Evolutionary conservation across 2,113 vertebrate genomes (phyloP).

Genomic region (Myxocyprinus asiaticus): DNA sequence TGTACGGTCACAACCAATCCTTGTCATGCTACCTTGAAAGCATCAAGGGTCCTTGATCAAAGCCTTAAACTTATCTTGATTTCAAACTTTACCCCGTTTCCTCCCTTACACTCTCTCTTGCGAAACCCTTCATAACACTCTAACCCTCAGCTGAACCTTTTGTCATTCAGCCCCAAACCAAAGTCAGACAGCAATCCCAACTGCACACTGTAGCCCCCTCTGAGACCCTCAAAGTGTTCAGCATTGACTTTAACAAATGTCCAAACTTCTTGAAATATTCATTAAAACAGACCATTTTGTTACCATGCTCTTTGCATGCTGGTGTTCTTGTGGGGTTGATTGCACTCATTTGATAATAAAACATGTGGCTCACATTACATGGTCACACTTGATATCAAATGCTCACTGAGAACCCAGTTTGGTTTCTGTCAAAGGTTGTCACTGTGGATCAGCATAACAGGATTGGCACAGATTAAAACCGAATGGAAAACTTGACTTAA

Average conservation of each 20-base stretch:
- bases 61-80: slow-evolving; percentile 71
- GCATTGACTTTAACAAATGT: slow-evolving; percentile 54
- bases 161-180: slow-evolving; percentile 24
- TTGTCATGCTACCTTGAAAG: slow-evolving; percentile 71
- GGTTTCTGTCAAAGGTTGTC: slow-evolving; percentile 70
- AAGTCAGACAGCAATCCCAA: slow-evolving; percentile 29
- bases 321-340: slow-evolving; percentile 59
- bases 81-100: slow-evolving; percentile 59
- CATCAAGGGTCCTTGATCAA: slow-evolving; percentile 75
- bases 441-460: slow-evolving; percentile 70
- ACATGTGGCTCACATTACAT: slow-evolving; percentile 75
- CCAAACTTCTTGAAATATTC: slow-evolving; percentile 74
- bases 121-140: slow-evolving; percentile 29
- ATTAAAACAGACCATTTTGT: slow-evolving; percentile 68
- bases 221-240: slow-evolving; percentile 29
- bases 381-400: slow-evolving; percentile 74
- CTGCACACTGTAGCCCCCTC: slow-evolving; percentile 6
- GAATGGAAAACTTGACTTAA: slow-evolving; percentile 43
- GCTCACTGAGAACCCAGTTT: slow-evolving; percentile 64
- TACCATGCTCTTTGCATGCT: slow-evolving; percentile 40
- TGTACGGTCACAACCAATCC: slow-evolving; percentile 74
- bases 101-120: slow-evolving; percentile 62
- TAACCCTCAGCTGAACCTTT: slow-evolving; percentile 75
- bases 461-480: slow-evolving; percentile 57
- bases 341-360: slow-evolving; percentile 67